phyloP scores from a whole-genome alignment of 1,140 invertebrate genomes.

The Planococcus citri region DNA sequence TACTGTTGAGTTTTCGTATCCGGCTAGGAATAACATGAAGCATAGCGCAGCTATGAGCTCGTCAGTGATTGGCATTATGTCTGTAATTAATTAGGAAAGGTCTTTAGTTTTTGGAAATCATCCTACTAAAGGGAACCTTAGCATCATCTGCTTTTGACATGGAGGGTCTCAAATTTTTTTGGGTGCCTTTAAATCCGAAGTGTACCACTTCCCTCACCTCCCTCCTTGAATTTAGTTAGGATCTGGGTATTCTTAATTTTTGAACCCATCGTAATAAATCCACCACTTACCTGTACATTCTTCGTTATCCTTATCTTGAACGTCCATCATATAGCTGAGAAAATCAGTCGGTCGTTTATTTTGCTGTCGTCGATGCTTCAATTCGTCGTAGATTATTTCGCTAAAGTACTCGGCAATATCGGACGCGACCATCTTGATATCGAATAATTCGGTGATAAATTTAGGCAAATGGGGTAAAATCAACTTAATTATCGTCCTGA shows the following conservation, averaged over 20 bases:
- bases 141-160: too few species aligned
- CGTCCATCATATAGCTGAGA: neutral
- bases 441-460: neutral
- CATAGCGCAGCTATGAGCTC: neutral
- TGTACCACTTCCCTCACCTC: too few species aligned
- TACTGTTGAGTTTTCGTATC: neutral
- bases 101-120: too few species aligned
- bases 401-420: neutral
- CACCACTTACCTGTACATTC: neutral
- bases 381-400: neutral
- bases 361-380: neutral
- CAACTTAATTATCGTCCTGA: neutral
- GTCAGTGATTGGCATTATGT: slow-evolving; percentile 22
- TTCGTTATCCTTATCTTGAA: neutral
- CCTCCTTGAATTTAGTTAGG: too few species aligned
- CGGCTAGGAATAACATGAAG: slow-evolving; percentile 12
- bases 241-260: too few species aligned
- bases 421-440: neutral
- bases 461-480: neutral
- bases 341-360: neutral
- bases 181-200: too few species aligned
- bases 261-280: too few species aligned
- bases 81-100: neutral
- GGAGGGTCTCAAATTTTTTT: too few species aligned
- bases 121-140: too few species aligned